Evolutionary conservation across 2,797 vertebrate species (phyloP).

Genomic region (Bufotes viridis): DNA sequence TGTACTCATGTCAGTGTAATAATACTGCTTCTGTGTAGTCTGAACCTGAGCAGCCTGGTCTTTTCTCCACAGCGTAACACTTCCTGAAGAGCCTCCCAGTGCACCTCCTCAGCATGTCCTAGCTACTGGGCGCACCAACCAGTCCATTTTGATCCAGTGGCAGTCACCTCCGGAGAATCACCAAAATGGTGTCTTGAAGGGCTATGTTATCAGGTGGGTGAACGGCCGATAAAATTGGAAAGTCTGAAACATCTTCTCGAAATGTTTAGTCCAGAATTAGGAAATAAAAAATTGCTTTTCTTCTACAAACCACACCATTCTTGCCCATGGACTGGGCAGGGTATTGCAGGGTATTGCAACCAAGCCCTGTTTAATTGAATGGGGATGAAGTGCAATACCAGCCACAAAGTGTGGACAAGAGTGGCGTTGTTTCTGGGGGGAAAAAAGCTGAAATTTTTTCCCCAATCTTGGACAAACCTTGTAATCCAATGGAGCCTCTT

Average conservation of each 20-base stretch:
- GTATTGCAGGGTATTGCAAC: background rate
- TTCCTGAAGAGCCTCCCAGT: constrained; percentile 93
- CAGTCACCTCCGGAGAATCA: constrained; percentile 93
- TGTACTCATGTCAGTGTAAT: background rate
- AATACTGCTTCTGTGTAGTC: background rate
- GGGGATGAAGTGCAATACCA: background rate
- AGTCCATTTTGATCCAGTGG: constrained; percentile 99
- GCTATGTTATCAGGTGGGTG: constrained; percentile 88
- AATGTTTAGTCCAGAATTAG: too few species aligned
- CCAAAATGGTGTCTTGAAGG: constrained; percentile 91
- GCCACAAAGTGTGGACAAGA: too few species aligned
- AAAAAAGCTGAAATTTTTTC: too few species aligned
- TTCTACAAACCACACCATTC: too few species aligned
- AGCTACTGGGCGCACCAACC: constrained; percentile 94
- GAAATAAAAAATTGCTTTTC: too few species aligned
- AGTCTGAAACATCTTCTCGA: background rate
- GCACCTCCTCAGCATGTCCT: constrained; percentile 94
- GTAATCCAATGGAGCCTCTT: too few species aligned
- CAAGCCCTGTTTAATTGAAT: background rate
- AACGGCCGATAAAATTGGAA: background rate
- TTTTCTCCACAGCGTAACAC: constrained; percentile 78
- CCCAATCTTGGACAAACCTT: too few species aligned
- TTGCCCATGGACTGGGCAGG: background rate
- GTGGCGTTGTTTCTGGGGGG: too few species aligned
- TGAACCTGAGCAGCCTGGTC: background rate